Conservation (phyloP, 1,140 invertebrate genomes). For the Nebria ingens region DNA sequence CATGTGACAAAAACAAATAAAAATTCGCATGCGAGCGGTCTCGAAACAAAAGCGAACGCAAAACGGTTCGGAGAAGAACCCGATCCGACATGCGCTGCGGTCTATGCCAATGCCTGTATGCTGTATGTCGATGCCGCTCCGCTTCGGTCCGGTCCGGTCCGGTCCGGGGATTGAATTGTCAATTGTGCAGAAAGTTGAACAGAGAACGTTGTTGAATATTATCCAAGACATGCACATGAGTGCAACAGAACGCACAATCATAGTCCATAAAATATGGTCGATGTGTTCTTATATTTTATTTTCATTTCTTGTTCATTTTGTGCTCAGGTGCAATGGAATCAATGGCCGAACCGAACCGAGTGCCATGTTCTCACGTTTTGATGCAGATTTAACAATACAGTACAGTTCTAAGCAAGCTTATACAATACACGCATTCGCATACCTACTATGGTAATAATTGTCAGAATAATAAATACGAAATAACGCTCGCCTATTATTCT, state of each 20-base stretch:
- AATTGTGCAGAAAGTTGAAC: background rate
- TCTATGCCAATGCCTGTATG: too few species aligned
- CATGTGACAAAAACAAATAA: background rate
- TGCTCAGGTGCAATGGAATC: background rate
- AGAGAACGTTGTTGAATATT: background rate
- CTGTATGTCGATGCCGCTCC: too few species aligned
- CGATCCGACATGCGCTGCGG: background rate
- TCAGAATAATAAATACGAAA: too few species aligned
- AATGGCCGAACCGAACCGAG: too few species aligned
- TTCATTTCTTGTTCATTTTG: too few species aligned
- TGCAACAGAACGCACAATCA: background rate
- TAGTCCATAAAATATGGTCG: background rate
- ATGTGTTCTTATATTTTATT: background rate
- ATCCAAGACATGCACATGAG: too few species aligned
- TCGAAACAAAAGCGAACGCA: background rate
- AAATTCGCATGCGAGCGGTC: background rate
- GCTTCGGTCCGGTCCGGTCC: too few species aligned
- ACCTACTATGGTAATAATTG: too few species aligned
- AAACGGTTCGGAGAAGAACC: background rate
- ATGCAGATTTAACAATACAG: background rate
- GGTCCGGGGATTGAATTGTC: background rate
- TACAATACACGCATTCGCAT: too few species aligned
- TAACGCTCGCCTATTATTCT: too few species aligned
- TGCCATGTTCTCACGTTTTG: background rate
- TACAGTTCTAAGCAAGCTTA: too few species aligned